These are phyloP conservation scores for Phoxinus dragarum DNA, from an alignment of 2,797 vertebrate species.

Conservation along the genomic window DNA sequence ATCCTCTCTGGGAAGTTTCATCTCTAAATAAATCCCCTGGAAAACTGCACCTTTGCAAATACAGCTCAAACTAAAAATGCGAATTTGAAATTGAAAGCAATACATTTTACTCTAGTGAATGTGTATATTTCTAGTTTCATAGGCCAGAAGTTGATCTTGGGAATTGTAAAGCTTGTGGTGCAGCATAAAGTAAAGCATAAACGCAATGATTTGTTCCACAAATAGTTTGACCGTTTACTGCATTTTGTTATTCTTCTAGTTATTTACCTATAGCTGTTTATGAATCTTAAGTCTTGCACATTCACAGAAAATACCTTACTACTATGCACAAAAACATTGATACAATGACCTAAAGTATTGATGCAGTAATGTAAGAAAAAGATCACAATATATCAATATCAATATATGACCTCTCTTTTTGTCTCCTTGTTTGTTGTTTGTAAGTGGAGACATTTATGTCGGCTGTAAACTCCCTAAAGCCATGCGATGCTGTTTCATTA, in stretches of 20 bases:
- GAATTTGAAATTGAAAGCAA: neutral
- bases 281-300: neutral
- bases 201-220: neutral
- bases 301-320: neutral
- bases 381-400: neutral
- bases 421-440: neutral
- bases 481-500: neutral
- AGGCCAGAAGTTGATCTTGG: neutral
- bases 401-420: neutral
- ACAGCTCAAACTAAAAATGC: neutral
- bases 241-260: neutral
- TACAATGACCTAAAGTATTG: neutral
- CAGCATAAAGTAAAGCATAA: neutral
- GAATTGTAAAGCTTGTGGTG: neutral
- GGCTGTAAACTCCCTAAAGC: constrained; percentile 15
- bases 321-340: neutral
- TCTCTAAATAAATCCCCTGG: neutral
- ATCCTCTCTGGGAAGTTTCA: neutral
- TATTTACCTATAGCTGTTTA: neutral
- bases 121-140: neutral
- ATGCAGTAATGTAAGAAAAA: neutral
- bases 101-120: neutral
- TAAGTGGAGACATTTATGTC: neutral
- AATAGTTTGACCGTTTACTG: neutral
- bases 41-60: neutral